These are phyloP conservation scores for Mormyrus proboscirostris DNA, from an alignment of 2,797 vertebrate genomes.

Conservation along the genomic window DNA sequence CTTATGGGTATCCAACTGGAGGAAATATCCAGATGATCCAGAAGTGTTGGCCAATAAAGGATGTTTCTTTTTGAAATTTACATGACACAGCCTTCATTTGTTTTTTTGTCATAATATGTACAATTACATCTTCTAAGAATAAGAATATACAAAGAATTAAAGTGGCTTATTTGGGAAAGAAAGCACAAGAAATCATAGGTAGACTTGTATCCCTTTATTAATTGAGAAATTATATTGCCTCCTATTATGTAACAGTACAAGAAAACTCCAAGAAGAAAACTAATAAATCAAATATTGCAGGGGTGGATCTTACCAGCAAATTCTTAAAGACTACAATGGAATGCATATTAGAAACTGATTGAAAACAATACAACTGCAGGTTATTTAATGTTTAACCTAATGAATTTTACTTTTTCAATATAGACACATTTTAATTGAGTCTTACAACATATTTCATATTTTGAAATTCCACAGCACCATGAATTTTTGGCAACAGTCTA, in stretches of 20 bases:
- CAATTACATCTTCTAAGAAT: neutral
- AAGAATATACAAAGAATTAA: neutral
- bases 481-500: no score
- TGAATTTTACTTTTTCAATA: no score
- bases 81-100: neutral
- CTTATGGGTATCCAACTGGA: neutral
- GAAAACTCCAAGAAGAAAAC: neutral
- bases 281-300: neutral
- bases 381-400: no score
- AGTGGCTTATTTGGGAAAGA: neutral
- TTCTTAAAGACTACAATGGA: neutral
- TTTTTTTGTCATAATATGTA: neutral
- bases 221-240: neutral
- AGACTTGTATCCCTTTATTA: neutral
- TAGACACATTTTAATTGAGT: no score
- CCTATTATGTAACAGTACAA: neutral
- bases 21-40: neutral
- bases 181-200: neutral
- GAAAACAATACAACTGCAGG: no score
- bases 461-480: no score
- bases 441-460: no score
- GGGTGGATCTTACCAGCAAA: neutral
- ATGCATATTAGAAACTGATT: no score
- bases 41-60: neutral
- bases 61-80: neutral